phyloP scores from a whole-genome alignment of 2,888 invertebrate genomes.

The Brachynemurus nebulosus region DNA sequence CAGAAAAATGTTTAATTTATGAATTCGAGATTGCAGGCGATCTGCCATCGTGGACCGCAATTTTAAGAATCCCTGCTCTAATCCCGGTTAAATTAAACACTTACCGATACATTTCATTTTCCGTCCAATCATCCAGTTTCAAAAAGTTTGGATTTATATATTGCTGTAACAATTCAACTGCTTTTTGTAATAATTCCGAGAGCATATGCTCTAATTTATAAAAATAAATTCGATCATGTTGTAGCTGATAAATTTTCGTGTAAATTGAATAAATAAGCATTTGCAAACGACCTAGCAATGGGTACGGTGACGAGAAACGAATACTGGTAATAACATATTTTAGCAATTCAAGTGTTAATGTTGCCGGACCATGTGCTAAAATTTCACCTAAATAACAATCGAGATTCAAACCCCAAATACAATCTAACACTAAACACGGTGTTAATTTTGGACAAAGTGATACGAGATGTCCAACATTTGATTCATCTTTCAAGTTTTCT shows the following conservation, averaged over 20 bases:
- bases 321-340: neutral
- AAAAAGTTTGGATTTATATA: neutral
- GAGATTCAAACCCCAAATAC: slow-evolving; percentile 6
- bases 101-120: neutral
- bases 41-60: too few species aligned
- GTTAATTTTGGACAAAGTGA: neutral
- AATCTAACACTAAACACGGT: slow-evolving; percentile 3
- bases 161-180: slow-evolving; percentile 4
- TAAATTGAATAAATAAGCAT: neutral
- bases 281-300: neutral
- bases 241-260: neutral
- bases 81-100: too few species aligned
- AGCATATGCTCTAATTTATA: neutral
- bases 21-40: too few species aligned
- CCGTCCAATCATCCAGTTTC: neutral
- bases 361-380: neutral
- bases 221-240: slow-evolving; percentile 4
- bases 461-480: slow-evolving; percentile 6
- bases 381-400: slow-evolving; percentile 1
- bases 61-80: too few species aligned
- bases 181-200: neutral
- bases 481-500: neutral
- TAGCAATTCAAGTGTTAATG: slow-evolving; percentile 1
- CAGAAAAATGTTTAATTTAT: too few species aligned
- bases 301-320: slow-evolving; percentile 2